Conservation (phyloP, 2,797 vertebrate species). For the Sus cebifrons region DNA sequence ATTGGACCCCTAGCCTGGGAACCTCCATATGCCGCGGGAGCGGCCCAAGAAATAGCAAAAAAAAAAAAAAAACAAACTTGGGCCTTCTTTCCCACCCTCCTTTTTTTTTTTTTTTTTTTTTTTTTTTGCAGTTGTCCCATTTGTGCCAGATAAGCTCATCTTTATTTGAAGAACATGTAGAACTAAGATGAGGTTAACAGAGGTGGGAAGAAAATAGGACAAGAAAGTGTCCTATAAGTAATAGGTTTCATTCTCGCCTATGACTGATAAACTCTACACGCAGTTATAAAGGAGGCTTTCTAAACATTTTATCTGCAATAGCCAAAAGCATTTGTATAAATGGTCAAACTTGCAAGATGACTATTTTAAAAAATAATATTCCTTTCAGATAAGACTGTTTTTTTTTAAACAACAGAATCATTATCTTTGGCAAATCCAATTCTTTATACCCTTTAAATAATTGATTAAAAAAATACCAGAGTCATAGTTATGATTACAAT, state of each 20-base stretch:
- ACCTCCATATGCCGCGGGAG: no score
- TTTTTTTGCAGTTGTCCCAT: background rate
- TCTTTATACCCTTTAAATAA: conserved; percentile 27
- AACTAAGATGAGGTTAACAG: conserved; percentile 20
- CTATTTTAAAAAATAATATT: conserved; percentile 15
- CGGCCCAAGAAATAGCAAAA: no score
- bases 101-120: no score
- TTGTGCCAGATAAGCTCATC: background rate
- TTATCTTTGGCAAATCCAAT: background rate
- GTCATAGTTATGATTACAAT: background rate
- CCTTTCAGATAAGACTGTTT: background rate
- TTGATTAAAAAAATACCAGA: background rate
- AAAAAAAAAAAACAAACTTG: no score
- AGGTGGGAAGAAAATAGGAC: background rate
- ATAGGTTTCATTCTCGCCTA: conserved; percentile 4
- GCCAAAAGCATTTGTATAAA: background rate
- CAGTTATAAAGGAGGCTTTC: background rate
- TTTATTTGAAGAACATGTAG: background rate
- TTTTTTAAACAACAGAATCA: background rate
- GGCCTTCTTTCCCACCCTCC: background rate
- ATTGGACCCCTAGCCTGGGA: no score
- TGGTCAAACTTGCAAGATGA: background rate
- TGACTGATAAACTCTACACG: background rate
- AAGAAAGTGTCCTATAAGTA: background rate
- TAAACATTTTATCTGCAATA: background rate